These are phyloP conservation scores for Poecilia latipinna DNA, from an alignment of 2,113 vertebrate genomes.

Conservation along the genomic window DNA sequence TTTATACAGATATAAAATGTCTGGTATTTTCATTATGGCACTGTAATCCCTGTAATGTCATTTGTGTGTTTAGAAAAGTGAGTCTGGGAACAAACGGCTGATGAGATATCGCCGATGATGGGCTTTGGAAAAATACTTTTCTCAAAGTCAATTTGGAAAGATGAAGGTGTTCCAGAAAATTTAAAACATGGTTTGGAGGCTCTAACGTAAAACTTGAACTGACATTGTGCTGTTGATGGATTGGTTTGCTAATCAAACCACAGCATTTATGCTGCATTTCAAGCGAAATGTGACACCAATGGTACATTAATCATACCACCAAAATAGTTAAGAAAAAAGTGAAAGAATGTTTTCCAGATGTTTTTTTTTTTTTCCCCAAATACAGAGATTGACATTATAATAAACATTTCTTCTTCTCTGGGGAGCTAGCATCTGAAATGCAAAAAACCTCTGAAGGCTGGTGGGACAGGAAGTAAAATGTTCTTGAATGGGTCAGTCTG, in stretches of 20 bases:
- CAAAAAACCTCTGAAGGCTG: conserved; percentile 39
- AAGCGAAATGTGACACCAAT: too few relatives aligned
- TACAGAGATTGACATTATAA: neutral
- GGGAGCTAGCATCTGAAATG: neutral
- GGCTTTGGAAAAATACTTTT: neutral
- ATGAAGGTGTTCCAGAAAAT: too few relatives aligned
- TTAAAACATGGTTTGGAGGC: too few relatives aligned
- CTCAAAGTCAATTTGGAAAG: neutral
- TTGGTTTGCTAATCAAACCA: too few relatives aligned
- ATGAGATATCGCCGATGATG: neutral
- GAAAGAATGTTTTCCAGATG: too few relatives aligned
- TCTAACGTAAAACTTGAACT: too few relatives aligned
- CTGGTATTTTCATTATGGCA: neutral
- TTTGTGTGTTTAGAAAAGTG: neutral
- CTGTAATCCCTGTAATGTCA: neutral
- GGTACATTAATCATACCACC: too few relatives aligned
- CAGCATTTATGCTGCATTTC: too few relatives aligned
- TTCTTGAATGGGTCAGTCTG: conserved; percentile 60
- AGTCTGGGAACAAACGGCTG: neutral
- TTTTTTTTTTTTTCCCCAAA: neutral
- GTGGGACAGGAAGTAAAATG: conserved; percentile 67
- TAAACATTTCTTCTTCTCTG: neutral
- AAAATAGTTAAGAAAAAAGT: too few relatives aligned
- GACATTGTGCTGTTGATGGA: too few relatives aligned
- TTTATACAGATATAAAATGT: neutral